Evolutionary conservation across 1,140 invertebrate genomes (phyloP), one percentile per base, ranked within the genome.

Genomic region (Drosophila tropicalis): DNA sequence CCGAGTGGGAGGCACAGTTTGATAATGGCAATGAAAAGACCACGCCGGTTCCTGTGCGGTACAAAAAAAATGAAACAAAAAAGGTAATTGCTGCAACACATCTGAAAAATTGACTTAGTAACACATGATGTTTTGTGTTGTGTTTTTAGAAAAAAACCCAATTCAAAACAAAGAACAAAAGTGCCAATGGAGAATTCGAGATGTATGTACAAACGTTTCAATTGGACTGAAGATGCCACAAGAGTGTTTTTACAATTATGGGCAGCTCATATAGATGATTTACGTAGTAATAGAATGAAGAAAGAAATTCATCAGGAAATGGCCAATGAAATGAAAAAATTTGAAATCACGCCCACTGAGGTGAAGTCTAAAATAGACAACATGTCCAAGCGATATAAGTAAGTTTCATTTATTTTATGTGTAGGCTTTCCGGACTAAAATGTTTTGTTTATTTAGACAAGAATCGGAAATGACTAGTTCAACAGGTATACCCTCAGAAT

Each of bases 351-450:
- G 3, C 15, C n/a, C 3, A 13, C 22, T 7, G 81, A 84, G 25
- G 32, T 84, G 0, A 84, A 74, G 19, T 60, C 57, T 10, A 77
- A 77, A 69, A 57, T 85, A n/a, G 77, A 81, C 19, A 66, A 64
- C 17, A 58, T 85, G 34, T 60, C 58, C 10, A 60, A 70, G 19
- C 69, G 67, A 54, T 84, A 67, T 40, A 67, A 54, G 81, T 77
- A 63, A 41, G 17, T 7, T 29, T 25, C 2, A 13, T 13, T 39
- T 5, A 5, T 39, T 39, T 39, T 2, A 13, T 2, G 9, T 29
- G 29, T 44, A 44, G 5, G 17, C 7, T 7, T 39, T 2, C 0
- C 0, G 12, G 0, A 25, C 15, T 13, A 39, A 1, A 1, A 54
- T 17, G 2, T 44, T 15, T 13, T 47, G 10, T 29, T 17, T 34